These are phyloP conservation scores for Dromas ardeola DNA, from an alignment of 2,113 vertebrate species.

Conservation along the genomic window DNA sequence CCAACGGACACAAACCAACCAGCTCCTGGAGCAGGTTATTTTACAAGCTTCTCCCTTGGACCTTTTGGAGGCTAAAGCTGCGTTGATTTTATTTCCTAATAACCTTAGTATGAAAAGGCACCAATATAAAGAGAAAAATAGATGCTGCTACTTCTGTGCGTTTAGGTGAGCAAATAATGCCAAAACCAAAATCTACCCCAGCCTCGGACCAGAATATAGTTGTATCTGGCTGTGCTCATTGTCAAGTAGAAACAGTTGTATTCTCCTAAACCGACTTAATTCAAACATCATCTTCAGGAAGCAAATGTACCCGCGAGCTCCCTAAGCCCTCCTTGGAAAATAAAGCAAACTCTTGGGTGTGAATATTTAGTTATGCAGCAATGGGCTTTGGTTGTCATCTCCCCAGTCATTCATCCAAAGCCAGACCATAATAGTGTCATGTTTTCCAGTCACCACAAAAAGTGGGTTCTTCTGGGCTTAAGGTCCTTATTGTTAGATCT, in stretches of 20 bases:
- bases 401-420: background rate
- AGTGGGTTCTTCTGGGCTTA: background rate
- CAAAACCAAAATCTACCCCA: background rate
- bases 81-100: background rate
- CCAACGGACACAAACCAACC: background rate
- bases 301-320: accelerated
- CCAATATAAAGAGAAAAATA: background rate
- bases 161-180: background rate
- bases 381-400: background rate
- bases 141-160: background rate
- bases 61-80: background rate
- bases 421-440: background rate
- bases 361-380: background rate
- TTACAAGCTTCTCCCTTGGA: background rate
- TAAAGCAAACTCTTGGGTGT: background rate
- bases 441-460: background rate
- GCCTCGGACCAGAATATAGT: background rate
- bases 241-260: background rate
- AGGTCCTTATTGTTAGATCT: background rate
- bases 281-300: background rate
- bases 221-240: background rate
- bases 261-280: background rate
- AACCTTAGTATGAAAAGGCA: background rate
- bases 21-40: background rate
- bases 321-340: background rate